Percentiles rank a stretch among this genome's conserved stretches.
phyloP scores from a whole-genome alignment of 2,888 invertebrate genomes.

The Lutraria lutraria region DNA sequence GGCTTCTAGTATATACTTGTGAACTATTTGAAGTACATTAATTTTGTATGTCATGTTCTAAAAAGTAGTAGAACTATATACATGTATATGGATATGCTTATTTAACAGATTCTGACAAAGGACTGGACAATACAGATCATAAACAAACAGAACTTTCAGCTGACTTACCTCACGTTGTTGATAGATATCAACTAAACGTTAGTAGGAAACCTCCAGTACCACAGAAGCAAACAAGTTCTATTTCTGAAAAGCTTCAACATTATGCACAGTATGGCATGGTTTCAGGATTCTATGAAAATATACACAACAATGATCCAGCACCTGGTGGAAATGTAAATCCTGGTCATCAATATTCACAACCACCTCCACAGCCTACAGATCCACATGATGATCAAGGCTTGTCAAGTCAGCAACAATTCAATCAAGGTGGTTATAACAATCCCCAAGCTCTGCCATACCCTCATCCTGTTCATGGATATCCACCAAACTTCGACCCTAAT shows the following conservation, averaged over 20 bases:
- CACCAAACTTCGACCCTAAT: not conserved
- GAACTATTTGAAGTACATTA: too few species aligned
- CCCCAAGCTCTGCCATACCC: not conserved
- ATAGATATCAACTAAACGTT: too few species aligned
- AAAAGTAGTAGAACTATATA: too few species aligned
- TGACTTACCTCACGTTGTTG: too few species aligned
- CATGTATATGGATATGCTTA: too few species aligned
- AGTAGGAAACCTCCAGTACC: not conserved
- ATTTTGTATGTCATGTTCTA: too few species aligned
- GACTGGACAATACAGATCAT: too few species aligned
- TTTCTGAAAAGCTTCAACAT: not conserved
- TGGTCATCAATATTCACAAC: too few species aligned
- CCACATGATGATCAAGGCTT: not conserved
- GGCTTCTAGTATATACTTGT: too few species aligned
- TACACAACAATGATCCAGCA: not conserved
- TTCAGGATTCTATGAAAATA: slow-evolving; percentile 27
- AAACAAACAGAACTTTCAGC: too few species aligned
- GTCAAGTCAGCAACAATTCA: not conserved
- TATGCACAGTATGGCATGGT: slow-evolving; percentile 19
- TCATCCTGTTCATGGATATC: not conserved
- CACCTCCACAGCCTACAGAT: not conserved
- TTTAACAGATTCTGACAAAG: too few species aligned
- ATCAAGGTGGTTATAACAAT: not conserved
- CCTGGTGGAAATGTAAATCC: not conserved
- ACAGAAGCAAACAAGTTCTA: not conserved